Evolutionary conservation across 2,888 invertebrate species (phyloP).

Genomic region (Podabrus alpinus): DNA sequence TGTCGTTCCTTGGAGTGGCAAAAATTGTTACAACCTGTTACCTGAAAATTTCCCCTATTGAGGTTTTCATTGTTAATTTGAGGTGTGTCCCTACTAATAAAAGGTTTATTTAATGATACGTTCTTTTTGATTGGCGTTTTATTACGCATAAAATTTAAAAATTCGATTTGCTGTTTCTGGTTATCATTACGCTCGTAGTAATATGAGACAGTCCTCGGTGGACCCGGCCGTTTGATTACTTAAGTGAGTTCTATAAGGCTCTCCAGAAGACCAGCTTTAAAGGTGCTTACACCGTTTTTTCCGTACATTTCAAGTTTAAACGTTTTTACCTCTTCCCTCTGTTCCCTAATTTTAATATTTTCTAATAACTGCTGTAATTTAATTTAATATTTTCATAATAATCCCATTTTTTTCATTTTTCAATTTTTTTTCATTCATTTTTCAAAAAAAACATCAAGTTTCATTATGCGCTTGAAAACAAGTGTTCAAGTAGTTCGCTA

Average conservation of each 20-base stretch:
- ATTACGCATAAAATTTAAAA: constrained; percentile 4
- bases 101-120: too few relatives aligned
- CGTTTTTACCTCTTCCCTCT: constrained; percentile 3
- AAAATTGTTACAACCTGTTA: too few relatives aligned
- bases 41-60: too few relatives aligned
- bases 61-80: too few relatives aligned
- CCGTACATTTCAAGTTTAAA: constrained; percentile 18
- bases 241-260: constrained; percentile 9
- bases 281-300: constrained; percentile 13
- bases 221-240: not conserved
- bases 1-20: too few relatives aligned
- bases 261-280: constrained; percentile 16
- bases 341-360: constrained; percentile 20
- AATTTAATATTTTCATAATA: constrained; percentile 32
- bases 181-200: constrained; percentile 17
- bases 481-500: constrained; percentile 25
- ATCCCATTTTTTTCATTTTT: constrained; percentile 23
- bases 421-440: too few relatives aligned
- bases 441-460: too few relatives aligned
- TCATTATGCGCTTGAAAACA: constrained; percentile 25
- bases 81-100: too few relatives aligned
- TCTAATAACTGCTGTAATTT: constrained; percentile 34
- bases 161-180: constrained; percentile 11
- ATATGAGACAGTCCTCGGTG: constrained; percentile 7
- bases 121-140: not conserved